phyloP scores from a whole-genome alignment of 2,113 vertebrate genomes.

The Nothobranchius kuhntae region DNA sequence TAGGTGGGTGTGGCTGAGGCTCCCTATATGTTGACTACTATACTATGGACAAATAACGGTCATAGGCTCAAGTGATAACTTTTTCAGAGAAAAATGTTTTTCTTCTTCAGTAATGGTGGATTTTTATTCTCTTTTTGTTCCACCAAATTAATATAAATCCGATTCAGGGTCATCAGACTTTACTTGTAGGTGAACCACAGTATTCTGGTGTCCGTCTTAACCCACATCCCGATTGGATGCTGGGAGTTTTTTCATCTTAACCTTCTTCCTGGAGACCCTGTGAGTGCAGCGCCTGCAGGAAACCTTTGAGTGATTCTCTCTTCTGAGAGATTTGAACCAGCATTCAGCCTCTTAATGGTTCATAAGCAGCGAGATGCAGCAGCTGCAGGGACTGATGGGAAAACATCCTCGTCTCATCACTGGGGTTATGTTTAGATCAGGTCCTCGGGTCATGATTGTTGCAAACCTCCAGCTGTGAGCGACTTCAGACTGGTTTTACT shows the following conservation, averaged over 20 bases:
- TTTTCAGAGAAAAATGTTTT: no score
- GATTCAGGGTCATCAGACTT: no score
- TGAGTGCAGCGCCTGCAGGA: slow-evolving; percentile 10
- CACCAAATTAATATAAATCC: no score
- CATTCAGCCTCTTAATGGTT: slow-evolving; percentile 12
- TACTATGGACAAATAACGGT: no score
- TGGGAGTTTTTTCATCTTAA: background rate
- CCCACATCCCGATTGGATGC: accelerated
- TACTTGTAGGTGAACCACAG: no score
- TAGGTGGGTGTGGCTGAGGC: no score
- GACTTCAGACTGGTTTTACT: slow-evolving; percentile 5
- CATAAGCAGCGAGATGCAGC: slow-evolving; percentile 14
- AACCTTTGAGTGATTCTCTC: slow-evolving; percentile 21
- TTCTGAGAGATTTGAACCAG: slow-evolving; percentile 7
- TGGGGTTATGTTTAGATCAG: slow-evolving; percentile 17
- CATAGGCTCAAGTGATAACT: no score
- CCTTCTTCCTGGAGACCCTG: slow-evolving; percentile 1
- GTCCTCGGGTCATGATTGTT: slow-evolving; percentile 14
- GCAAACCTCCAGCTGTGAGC: slow-evolving; percentile 7
- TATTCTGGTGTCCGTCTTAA: background rate
- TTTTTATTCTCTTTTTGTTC: no score
- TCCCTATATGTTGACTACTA: no score
- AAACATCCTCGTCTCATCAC: slow-evolving; percentile 7
- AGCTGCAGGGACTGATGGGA: slow-evolving; percentile 16
- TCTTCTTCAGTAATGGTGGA: no score